Evolutionary conservation across 2,888 invertebrate species (phyloP).

Genomic region (Callyntrura guangdongensis): DNA sequence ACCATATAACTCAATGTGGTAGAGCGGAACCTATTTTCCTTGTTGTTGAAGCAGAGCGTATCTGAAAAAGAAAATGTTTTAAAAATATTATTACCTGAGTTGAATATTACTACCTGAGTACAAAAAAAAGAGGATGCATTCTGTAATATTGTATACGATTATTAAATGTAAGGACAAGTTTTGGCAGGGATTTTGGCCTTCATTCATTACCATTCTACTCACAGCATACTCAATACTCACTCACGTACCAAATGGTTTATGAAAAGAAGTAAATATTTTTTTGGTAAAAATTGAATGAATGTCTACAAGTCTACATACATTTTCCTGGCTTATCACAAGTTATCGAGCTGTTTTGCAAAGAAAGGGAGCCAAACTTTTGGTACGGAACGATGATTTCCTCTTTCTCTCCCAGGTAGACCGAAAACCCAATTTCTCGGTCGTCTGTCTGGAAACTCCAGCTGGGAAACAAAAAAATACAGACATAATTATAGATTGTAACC

Average conservation of each 20-base stretch:
- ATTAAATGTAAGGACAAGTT: constrained; percentile 59
- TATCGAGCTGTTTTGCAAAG: constrained; percentile 82
- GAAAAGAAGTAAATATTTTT: neutral
- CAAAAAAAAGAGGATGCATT: neutral
- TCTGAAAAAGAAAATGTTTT: constrained; percentile 71
- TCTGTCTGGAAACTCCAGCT: constrained; percentile 84
- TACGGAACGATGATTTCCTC: constrained; percentile 83
- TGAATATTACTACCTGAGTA: neutral
- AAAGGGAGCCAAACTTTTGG: constrained; percentile 81
- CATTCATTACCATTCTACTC: constrained; percentile 53
- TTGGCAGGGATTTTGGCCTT: constrained; percentile 68
- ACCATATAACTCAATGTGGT: constrained; percentile 83
- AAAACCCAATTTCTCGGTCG: constrained; percentile 84
- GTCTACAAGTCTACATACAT: constrained; percentile 77
- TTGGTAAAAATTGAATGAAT: neutral
- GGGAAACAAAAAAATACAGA: neutral
- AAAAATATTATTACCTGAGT: constrained; percentile 45
- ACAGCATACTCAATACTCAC: neutral
- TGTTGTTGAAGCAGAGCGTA: constrained; percentile 84
- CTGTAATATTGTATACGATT: constrained; percentile 36
- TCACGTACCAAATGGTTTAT: neutral
- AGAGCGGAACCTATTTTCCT: constrained; percentile 83
- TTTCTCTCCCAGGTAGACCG: constrained; percentile 83
- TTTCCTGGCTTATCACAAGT: constrained; percentile 83
- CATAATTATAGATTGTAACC: neutral